Conservation (phyloP, 2,113 vertebrate genomes). For the Corynorhinus townsendii region DNA sequence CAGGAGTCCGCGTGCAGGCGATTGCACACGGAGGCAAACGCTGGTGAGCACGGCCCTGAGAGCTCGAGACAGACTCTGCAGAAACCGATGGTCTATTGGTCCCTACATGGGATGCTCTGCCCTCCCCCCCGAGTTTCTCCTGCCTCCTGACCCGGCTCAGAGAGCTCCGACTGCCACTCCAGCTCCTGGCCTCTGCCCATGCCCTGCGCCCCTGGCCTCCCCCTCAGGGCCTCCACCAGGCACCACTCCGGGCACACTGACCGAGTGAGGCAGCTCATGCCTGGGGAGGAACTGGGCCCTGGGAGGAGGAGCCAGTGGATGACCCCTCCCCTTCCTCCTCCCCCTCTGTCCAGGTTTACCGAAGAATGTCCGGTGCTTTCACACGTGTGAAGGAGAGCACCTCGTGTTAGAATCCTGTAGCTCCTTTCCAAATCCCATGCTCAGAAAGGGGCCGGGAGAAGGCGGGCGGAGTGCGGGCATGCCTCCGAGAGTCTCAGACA, state of each 20-base stretch:
- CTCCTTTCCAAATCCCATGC: neutral
- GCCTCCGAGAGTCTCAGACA: neutral
- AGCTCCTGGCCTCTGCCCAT: neutral
- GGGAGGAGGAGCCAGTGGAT: neutral
- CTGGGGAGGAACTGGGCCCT: neutral
- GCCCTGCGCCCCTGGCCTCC: neutral
- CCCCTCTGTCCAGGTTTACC: neutral
- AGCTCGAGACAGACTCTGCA: neutral
- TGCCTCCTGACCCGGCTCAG: neutral
- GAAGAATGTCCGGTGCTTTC: neutral
- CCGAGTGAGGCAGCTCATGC: neutral
- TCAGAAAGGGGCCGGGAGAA: neutral
- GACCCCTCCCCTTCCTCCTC: neutral
- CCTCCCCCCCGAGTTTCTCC: neutral
- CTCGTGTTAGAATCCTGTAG: neutral
- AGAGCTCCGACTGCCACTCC: neutral
- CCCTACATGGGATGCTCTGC: neutral
- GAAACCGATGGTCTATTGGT: accelerated
- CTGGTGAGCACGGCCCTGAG: neutral
- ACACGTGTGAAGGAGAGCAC: accelerated
- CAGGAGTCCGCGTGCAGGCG: neutral
- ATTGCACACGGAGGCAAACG: neutral
- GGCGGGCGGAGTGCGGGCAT: too few species aligned
- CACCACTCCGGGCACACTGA: neutral
- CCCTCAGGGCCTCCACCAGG: neutral